phyloP scores from a whole-genome alignment of 2,113 vertebrate genomes.

The Caranx ignobilis region DNA sequence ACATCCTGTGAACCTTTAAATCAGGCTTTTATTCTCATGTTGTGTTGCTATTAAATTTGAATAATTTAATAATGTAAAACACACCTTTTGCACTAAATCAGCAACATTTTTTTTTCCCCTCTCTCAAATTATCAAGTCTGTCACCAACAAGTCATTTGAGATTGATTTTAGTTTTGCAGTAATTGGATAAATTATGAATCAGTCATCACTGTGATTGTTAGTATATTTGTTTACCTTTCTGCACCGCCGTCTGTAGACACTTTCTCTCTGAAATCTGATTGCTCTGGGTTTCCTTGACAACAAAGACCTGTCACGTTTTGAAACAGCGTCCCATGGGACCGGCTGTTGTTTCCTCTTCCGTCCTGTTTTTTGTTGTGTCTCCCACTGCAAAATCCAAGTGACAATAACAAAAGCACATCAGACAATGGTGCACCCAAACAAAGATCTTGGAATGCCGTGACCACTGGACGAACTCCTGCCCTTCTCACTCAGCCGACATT shows the following conservation, averaged over 20 bases:
- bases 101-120: not conserved
- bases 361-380: constrained; percentile 36
- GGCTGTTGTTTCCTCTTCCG: constrained; percentile 26
- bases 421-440: constrained; percentile 61
- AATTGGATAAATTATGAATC: not conserved
- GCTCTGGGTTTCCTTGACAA: constrained; percentile 31
- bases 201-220: not conserved
- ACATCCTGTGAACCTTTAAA: constrained; percentile 12
- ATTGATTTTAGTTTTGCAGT: not conserved
- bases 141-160: not conserved
- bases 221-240: not conserved
- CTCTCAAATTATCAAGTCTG: not conserved
- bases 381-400: constrained; percentile 20
- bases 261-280: not conserved
- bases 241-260: not conserved
- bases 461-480: constrained; percentile 2
- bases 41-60: not conserved
- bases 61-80: constrained; percentile 1
- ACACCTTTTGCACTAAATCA: constrained; percentile 11
- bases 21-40: constrained; percentile 9
- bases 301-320: constrained; percentile 29
- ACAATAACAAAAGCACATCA: constrained; percentile 41
- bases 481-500: not conserved
- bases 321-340: constrained; percentile 30
- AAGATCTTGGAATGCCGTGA: constrained; percentile 31